Conservation (phyloP, 2,113 vertebrate species). For the Lepus timidus region DNA sequence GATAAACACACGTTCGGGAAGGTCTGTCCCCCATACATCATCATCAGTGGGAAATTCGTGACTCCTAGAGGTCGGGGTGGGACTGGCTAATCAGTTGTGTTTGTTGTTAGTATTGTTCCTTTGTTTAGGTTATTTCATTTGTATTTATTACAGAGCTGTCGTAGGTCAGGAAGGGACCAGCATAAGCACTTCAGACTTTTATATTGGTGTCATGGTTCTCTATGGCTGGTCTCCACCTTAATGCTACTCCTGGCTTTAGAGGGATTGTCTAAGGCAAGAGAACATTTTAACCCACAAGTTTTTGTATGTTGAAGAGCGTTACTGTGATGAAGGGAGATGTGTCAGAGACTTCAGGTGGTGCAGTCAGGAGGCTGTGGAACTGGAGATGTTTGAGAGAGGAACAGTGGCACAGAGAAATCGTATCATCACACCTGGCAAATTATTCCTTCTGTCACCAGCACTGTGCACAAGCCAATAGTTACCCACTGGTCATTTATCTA, state of each 20-base stretch:
- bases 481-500: background rate
- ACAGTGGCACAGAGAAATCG: background rate
- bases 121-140: slow-evolving; percentile 75
- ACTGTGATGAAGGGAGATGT: background rate
- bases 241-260: background rate
- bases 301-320: background rate
- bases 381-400: background rate
- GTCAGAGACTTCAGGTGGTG: background rate
- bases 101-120: slow-evolving; percentile 59
- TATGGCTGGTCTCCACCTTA: background rate
- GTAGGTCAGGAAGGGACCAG: slow-evolving; percentile 20
- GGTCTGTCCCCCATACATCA: slow-evolving; percentile 80
- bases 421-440: background rate
- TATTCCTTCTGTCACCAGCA: background rate
- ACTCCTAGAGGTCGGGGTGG: slow-evolving; percentile 69
- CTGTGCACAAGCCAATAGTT: background rate
- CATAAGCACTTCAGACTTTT: background rate
- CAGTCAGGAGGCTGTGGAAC: background rate
- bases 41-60: slow-evolving; percentile 77
- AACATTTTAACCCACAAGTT: background rate
- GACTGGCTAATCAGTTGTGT: slow-evolving; percentile 83
- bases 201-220: background rate
- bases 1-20: slow-evolving; percentile 79
- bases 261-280: background rate
- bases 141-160: slow-evolving; percentile 55